Evolutionary conservation across 1,140 invertebrate genomes (phyloP).

Genomic region (Temnothorax curvispinosus): DNA sequence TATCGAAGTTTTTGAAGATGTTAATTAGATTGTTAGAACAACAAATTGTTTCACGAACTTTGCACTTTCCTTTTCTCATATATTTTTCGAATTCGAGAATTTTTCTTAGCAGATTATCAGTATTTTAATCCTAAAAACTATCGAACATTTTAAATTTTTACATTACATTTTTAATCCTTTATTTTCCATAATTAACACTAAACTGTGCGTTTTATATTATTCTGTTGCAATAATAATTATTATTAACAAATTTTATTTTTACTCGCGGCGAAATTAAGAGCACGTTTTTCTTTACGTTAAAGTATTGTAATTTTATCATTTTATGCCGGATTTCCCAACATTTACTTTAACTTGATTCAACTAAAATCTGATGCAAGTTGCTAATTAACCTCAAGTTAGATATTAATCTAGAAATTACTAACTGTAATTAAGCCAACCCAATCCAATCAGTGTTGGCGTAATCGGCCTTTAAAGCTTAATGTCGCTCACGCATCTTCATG

Average conservation of each 20-base stretch:
- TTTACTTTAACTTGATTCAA: neutral
- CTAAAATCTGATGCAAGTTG: conserved; percentile 6
- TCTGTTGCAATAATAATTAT: neutral
- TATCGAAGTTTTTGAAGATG: neutral
- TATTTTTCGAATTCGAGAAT: neutral
- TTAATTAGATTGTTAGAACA: neutral
- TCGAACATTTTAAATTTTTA: conserved; percentile 4
- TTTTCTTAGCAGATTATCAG: neutral
- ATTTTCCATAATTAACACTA: neutral
- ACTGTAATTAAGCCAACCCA: conserved; percentile 28
- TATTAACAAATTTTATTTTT: neutral
- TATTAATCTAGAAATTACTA: conserved; percentile 40
- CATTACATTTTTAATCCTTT: neutral
- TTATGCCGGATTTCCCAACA: neutral
- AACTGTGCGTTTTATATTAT: neutral
- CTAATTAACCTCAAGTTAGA: conserved; percentile 18
- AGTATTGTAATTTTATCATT: neutral
- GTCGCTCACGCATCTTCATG: conserved; percentile 25
- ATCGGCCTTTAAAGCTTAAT: conserved; percentile 41
- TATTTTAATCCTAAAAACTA: neutral
- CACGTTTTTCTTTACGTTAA: neutral
- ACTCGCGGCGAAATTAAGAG: neutral
- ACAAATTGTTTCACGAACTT: neutral
- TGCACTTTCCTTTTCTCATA: neutral
- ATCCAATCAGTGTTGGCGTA: conserved; percentile 19